Evolutionary conservation across 2,113 vertebrate genomes (phyloP), one percentile per base, ranked within the genome.

Genomic region (Megatriorchis doriae): DNA sequence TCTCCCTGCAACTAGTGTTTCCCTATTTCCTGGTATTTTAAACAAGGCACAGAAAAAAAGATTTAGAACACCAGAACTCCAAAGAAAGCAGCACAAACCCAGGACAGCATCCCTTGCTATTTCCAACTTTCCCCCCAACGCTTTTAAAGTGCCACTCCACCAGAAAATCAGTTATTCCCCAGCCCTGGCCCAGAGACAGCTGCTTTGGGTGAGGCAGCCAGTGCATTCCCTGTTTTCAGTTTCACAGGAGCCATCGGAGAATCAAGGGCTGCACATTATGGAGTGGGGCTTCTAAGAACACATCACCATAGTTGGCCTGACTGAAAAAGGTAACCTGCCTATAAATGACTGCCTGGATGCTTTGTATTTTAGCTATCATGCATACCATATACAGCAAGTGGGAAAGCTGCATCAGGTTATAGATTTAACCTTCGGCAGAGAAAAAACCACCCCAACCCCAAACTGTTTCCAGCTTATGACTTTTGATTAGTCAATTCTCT

Each of bases 91-190:
- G 65, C 25, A 73, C 13, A 23, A 79, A 38, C 8, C 12, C 67
- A 72, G n/a, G 3, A 29, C 61, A 3, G 3, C 27, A 58, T 43
- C 16, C 20, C 31, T 56, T 1, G 2, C 11, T 56, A n/a, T 16
- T 65, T 42, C 26, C 34, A 38, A 2, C 21, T 29, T 40, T 13
- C 3, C 9, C 21, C 18, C 20, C 3, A 5, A 7, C 0, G 3
- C 31, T 70, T 63, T 47, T 16, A 23, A 63, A 52, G 23, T 8
- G 10, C 14, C 15, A 21, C 12, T 31, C 20, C 16, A 29, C 17
- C 26, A 47, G 31, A 74, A 74, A 59, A 31, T 2, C 58, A 14
- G 42, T 45, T 32, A 25, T 34, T 61, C 31, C 13, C 27, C 16
- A 67, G 12, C 8, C 11, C 26, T 22, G 22, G 23, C 27, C 21